A percentile compares a stretch with the other conserved stretches of the same genome.
Evolutionary conservation across 1,140 invertebrate species (phyloP).

Genomic region (Ips typographus): DNA sequence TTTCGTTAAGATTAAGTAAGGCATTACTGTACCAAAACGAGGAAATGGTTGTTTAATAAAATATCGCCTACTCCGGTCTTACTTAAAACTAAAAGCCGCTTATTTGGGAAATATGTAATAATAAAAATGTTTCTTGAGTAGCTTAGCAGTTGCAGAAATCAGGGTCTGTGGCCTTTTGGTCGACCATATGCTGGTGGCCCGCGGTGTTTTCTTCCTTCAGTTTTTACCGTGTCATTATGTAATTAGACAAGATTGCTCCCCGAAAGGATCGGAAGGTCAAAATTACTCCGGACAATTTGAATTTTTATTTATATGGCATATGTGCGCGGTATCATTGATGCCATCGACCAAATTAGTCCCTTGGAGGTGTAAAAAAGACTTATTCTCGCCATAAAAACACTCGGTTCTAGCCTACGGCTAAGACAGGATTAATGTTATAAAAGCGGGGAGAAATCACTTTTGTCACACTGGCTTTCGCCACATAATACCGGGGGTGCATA

Average conservation of each 20-base stretch:
- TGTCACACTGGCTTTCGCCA: conserved; percentile 3
- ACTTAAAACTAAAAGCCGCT: too few relatives aligned
- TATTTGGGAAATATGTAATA: too few relatives aligned
- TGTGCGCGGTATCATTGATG: neutral
- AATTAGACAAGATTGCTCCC: conserved; percentile 4
- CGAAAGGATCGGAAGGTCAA: neutral
- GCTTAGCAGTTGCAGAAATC: neutral
- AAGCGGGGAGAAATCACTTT: conserved; percentile 4
- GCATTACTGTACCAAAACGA: too few relatives aligned
- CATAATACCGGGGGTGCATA: neutral
- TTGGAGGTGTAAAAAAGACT: neutral
- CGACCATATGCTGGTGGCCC: conserved; percentile 1
- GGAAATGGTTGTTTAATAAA: too few relatives aligned
- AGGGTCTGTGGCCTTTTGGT: neutral
- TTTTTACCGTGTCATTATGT: conserved; percentile 6
- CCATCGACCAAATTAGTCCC: conserved; percentile 4
- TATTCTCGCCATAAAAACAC: neutral
- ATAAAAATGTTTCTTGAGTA: too few relatives aligned
- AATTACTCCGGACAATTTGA: neutral
- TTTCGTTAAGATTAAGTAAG: too few relatives aligned
- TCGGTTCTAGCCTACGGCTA: neutral
- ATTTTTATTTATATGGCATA: conserved; percentile 6
- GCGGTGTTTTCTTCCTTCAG: conserved; percentile 1
- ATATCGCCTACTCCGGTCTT: too few relatives aligned
- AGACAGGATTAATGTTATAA: conserved; percentile 2